Conservation (phyloP, 1,140 invertebrate genomes). For the Bombus sibiricus region DNA sequence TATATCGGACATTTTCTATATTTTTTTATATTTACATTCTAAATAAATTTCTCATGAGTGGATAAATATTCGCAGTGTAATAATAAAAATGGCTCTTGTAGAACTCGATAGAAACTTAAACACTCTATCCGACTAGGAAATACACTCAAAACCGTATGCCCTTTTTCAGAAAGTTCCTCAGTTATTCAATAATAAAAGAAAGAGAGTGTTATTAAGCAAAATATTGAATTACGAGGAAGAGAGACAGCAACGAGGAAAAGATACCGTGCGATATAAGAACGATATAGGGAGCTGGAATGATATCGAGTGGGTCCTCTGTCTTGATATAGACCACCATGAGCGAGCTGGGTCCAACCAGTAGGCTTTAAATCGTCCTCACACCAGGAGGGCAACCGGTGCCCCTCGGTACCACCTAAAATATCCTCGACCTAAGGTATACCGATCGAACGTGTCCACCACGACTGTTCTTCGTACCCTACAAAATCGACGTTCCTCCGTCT, state of each 20-base stretch:
- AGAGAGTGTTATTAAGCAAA: slow-evolving; percentile 34
- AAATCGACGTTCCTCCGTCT: slow-evolving; percentile 46
- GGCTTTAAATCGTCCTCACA: slow-evolving; percentile 77
- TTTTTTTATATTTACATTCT: too few relatives aligned
- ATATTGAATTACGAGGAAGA: slow-evolving; percentile 44
- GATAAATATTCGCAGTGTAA: too few relatives aligned
- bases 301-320: slow-evolving; percentile 69
- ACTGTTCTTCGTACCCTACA: slow-evolving; percentile 27
- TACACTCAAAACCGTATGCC: too few relatives aligned
- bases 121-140: too few relatives aligned
- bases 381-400: slow-evolving; percentile 69
- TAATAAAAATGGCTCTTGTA: too few relatives aligned
- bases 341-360: slow-evolving; percentile 69
- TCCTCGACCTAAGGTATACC: slow-evolving; percentile 67
- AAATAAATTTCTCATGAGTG: too few relatives aligned
- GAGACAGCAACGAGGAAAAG: slow-evolving; percentile 30
- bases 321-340: slow-evolving; percentile 78
- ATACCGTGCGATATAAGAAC: slow-evolving; percentile 42
- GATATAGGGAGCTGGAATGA: slow-evolving; percentile 49
- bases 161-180: background rate
- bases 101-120: too few relatives aligned
- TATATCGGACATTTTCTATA: too few relatives aligned
- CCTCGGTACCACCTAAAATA: slow-evolving; percentile 71
- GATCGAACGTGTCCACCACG: slow-evolving; percentile 65
- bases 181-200: slow-evolving; percentile 12